Evolutionary conservation across 2,888 invertebrate genomes (phyloP).

Genomic region (Stenodera caucasica): DNA sequence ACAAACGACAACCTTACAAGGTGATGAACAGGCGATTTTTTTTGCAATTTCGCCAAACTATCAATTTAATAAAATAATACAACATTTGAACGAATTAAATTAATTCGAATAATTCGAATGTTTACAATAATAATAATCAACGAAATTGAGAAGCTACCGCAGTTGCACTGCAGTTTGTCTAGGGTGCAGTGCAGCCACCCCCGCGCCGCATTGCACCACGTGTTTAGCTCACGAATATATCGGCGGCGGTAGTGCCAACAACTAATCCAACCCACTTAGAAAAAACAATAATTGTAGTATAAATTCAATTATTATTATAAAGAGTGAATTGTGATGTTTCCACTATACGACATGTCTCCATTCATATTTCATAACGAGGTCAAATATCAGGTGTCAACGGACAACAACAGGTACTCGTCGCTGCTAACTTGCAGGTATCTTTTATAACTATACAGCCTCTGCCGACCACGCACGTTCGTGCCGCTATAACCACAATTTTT

Average conservation of each 20-base stretch:
- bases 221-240: constrained; percentile 25
- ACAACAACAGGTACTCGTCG: constrained; percentile 33
- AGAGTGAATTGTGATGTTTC: constrained; percentile 13
- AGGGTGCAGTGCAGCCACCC: constrained; percentile 56
- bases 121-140: not conserved
- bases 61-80: no score
- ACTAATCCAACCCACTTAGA: no score
- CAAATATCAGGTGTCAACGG: constrained; percentile 44
- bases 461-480: constrained; percentile 37
- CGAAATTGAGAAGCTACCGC: constrained; percentile 24
- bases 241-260: not conserved
- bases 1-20: constrained; percentile 6
- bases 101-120: no score
- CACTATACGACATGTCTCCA: constrained; percentile 29
- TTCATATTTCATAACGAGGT: constrained; percentile 47
- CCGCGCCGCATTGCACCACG: constrained; percentile 53
- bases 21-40: constrained; percentile 1
- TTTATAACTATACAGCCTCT: constrained; percentile 26
- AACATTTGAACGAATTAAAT: no score
- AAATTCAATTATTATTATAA: no score
- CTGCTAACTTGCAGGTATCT: constrained; percentile 29
- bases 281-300: no score
- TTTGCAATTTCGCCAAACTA: not conserved
- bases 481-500: constrained; percentile 33
- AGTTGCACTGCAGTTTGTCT: constrained; percentile 39